Conservation (phyloP, 2,797 vertebrate species). For the Pipistrellus nathusii region DNA sequence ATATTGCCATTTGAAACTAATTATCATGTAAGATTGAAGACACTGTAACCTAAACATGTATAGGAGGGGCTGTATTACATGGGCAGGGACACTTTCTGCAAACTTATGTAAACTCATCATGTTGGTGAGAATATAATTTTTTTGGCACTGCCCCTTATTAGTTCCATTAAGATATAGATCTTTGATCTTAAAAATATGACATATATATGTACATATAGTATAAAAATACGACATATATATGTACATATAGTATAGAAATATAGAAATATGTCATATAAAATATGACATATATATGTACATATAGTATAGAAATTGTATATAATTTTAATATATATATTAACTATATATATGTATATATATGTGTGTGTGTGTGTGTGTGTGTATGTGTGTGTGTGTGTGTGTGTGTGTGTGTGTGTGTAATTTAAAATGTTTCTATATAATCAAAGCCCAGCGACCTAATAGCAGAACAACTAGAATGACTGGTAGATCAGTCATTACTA, state of each 20-base stretch:
- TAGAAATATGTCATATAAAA: no score
- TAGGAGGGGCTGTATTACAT: not conserved
- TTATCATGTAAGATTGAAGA: not conserved
- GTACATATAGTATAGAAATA: no score
- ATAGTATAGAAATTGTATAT: no score
- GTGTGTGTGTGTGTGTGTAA: not conserved
- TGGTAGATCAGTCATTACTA: no score
- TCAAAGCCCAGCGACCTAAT: not conserved
- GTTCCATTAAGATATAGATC: not conserved
- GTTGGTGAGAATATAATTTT: not conserved
- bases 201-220: not conserved
- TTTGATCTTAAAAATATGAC: constrained; percentile 19
- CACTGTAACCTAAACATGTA: not conserved
- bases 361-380: no score
- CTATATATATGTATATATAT: no score
- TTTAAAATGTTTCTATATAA: not conserved
- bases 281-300: no score
- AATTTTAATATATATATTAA: no score
- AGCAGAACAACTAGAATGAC: no score
- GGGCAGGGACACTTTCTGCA: not conserved
- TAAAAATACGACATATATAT: no score
- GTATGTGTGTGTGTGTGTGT: no score
- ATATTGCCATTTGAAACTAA: not conserved
- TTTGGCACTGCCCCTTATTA: not conserved
- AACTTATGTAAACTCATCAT: not conserved